Evolutionary conservation across 2,888 invertebrate species (phyloP), one percentile per base, ranked within the genome.

Genomic region (Drosophila mettleri): DNA sequence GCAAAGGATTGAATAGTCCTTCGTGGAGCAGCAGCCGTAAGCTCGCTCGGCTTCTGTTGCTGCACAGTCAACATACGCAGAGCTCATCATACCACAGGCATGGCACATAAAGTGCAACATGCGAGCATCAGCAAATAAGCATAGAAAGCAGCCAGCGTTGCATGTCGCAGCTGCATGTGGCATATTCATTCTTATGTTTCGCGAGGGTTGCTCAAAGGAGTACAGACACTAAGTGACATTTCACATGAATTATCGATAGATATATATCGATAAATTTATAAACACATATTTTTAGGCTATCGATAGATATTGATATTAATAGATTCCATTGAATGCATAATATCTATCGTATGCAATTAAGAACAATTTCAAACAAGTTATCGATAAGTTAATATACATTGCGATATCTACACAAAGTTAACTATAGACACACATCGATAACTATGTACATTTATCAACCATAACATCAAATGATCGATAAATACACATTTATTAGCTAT

Each of bases 111-210:
- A 55, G 46, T 55, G 63, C 69, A 58, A 54, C 67, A 62, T 31
- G 52, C 65, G 69, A 68, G 59, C 68, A 77, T 74, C 74, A 69
- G 69, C 79, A 80, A 78, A 80, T 77, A 73, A 68, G 74, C 78
- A 67, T 68, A 64, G 69, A 66, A 70, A 64, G 66, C 73, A 69
- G 62, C 43, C 57, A 29, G n/a, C 55, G 31, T 24, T 27, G 45
- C 24, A 43, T 45, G 53, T 54, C 60, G 45, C 46, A 65, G 20
- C 46, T 55, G 54, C 60, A 71, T 43, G 36, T 34, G 58, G 12
- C 33, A 51, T 27, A 29, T 4, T 4, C 14, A 24, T 45, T 7
- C n/a, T 41, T 34, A n/a, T 27, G 38, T 22, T n/a, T 5, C 8
- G 18, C 67, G 67, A 73, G 61, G 73, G 60, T 20, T 20, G 57